A percentile compares a stretch with the other conserved stretches of the same genome.
These are phyloP conservation scores for Acrobasis repandana DNA, from an alignment of 2,888 invertebrate genomes.

Conservation along the genomic window DNA sequence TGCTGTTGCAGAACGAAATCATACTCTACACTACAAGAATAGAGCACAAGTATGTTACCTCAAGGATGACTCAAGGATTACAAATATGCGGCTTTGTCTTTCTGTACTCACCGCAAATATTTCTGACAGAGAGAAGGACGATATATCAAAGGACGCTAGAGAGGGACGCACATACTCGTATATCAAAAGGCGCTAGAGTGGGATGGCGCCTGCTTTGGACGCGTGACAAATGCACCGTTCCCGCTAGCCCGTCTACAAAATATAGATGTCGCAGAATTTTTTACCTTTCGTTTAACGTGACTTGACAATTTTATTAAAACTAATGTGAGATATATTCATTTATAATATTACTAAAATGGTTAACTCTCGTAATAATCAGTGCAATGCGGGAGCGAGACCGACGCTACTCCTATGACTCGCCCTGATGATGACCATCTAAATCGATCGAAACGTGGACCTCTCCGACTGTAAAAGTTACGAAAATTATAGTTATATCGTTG, in stretches of 20 bases:
- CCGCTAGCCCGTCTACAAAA: conserved; percentile 26
- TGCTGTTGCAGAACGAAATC: too few species aligned
- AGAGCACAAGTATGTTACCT: neutral
- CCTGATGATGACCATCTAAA: too few species aligned
- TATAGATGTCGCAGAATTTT: conserved; percentile 4
- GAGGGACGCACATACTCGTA: conserved; percentile 9
- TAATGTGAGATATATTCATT: too few species aligned
- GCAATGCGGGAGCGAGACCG: too few species aligned
- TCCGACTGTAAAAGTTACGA: too few species aligned
- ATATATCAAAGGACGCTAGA: neutral
- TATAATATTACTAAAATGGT: too few species aligned
- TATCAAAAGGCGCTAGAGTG: conserved; percentile 11
- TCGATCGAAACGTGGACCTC: too few species aligned
- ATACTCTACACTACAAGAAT: neutral
- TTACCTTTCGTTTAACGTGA: too few species aligned
- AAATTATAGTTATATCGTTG: too few species aligned
- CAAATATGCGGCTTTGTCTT: neutral
- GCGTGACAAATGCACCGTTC: conserved; percentile 32
- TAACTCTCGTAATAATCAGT: too few species aligned
- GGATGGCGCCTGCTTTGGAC: conserved; percentile 9
- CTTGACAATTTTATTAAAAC: too few species aligned
- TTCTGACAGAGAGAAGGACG: neutral
- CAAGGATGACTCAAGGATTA: neutral
- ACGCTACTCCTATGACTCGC: too few species aligned
- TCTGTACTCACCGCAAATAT: conserved; percentile 3